phyloP scores from a whole-genome alignment of 1,140 invertebrate genomes.

The Trachymyrmex cornetzi region DNA sequence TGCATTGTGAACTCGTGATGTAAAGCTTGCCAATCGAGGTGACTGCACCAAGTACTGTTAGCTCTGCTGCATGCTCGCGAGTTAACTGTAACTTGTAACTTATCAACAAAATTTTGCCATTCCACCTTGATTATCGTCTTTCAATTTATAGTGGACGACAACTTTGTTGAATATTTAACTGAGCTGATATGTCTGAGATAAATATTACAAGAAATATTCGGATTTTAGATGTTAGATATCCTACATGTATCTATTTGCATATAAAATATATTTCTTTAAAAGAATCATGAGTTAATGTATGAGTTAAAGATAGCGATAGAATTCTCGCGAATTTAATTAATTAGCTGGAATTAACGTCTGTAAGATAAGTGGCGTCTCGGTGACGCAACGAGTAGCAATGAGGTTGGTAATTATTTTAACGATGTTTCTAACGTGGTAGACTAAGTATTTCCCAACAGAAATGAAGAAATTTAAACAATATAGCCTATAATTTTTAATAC shows the following conservation, averaged over 20 bases:
- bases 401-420: constrained; percentile 23
- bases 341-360: constrained; percentile 22
- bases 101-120: constrained; percentile 65
- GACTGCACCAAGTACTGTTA: constrained; percentile 76
- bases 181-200: background rate
- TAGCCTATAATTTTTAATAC: background rate
- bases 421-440: background rate
- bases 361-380: background rate
- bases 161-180: background rate
- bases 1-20: constrained; percentile 66
- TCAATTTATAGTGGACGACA: background rate
- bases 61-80: constrained; percentile 58
- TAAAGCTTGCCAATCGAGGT: constrained; percentile 65
- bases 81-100: constrained; percentile 69
- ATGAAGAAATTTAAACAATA: constrained; percentile 11
- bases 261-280: background rate
- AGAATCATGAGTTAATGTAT: background rate
- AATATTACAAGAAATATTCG: background rate
- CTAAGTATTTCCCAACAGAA: background rate
- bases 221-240: background rate
- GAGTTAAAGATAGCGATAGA: background rate
- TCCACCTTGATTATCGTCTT: background rate
- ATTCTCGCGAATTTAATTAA: constrained; percentile 20
- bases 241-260: constrained; percentile 2
- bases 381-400: constrained; percentile 29